Conservation (phyloP, 2,113 vertebrate genomes). For the Atractosteus spatula region DNA sequence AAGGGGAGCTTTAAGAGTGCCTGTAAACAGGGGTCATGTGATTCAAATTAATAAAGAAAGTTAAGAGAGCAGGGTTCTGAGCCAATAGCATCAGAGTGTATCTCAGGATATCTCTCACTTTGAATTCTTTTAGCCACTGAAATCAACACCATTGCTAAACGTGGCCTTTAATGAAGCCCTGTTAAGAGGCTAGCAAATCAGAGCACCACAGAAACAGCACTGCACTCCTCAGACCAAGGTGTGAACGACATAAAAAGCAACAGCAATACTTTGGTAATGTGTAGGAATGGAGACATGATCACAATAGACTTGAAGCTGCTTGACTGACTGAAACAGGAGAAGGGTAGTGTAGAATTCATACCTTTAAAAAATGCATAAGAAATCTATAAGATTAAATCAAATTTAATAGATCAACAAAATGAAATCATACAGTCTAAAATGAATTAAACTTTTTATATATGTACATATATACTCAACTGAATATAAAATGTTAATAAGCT, state of each 20-base stretch:
- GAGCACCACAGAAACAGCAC: conserved; percentile 1
- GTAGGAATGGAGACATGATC: conserved; percentile 31
- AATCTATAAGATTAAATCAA: conserved; percentile 26
- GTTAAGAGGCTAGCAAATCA: too few relatives aligned
- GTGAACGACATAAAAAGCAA: conserved; percentile 10
- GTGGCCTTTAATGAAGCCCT: too few relatives aligned
- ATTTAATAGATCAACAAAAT: conserved; percentile 41
- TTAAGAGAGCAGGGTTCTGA: conserved; percentile 15
- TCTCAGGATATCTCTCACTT: conserved; percentile 21
- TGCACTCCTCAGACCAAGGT: conserved; percentile 10
- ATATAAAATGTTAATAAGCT: conserved; percentile 62
- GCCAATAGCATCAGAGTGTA: conserved; percentile 31
- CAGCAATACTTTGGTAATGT: conserved; percentile 17
- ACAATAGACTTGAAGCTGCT: conserved; percentile 1
- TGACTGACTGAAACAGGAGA: conserved; percentile 3
- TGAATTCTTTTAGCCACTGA: conserved; percentile 13
- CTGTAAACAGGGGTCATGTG: too few relatives aligned
- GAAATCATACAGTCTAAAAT: conserved; percentile 48
- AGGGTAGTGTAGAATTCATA: not conserved
- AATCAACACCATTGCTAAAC: too few relatives aligned
- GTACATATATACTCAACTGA: conserved; percentile 61
- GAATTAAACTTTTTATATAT: conserved; percentile 63
- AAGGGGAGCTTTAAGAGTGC: not conserved
- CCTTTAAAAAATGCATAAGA: not conserved
- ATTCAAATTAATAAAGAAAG: conserved; percentile 12